Conservation (phyloP, 1,140 invertebrate genomes). For the Plodia interpunctella region DNA sequence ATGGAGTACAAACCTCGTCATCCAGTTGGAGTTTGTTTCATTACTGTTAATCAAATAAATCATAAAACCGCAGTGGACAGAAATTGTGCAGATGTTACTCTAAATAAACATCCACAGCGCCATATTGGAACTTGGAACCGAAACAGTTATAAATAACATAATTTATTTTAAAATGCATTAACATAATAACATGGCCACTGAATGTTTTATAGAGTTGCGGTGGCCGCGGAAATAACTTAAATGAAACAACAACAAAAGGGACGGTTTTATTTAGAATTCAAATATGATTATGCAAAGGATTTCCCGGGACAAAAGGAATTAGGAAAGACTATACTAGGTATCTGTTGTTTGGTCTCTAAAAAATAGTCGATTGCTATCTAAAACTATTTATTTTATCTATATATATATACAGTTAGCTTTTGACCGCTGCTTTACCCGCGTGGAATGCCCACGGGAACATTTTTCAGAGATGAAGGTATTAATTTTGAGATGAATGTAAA, state of each 20-base stretch:
- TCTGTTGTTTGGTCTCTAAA: constrained; percentile 4
- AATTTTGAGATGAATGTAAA: too few relatives aligned
- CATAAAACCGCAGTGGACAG: neutral
- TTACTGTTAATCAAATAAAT: neutral
- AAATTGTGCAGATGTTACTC: neutral
- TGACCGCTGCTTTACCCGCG: too few relatives aligned
- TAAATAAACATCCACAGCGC: neutral
- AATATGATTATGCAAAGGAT: constrained; percentile 26
- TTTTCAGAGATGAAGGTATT: too few relatives aligned
- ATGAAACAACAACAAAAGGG: constrained; percentile 12
- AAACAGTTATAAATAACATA: constrained; percentile 3
- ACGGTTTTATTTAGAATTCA: constrained; percentile 22
- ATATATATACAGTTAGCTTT: too few relatives aligned
- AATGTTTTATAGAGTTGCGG: constrained; percentile 1
- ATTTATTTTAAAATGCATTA: constrained; percentile 7
- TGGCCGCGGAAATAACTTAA: constrained; percentile 8
- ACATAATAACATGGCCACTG: constrained; percentile 7
- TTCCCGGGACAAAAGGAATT: constrained; percentile 23
- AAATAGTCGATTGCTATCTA: too few relatives aligned
- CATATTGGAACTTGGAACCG: neutral
- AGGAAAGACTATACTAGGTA: constrained; percentile 13
- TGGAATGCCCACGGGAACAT: too few relatives aligned
- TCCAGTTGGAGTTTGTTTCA: neutral
- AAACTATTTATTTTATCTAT: too few relatives aligned
- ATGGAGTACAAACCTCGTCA: too few relatives aligned